A percentile compares a stretch with the other conserved stretches of the same genome.
phyloP scores from a whole-genome alignment of 2,113 vertebrate species.

The Sander vitreus region DNA sequence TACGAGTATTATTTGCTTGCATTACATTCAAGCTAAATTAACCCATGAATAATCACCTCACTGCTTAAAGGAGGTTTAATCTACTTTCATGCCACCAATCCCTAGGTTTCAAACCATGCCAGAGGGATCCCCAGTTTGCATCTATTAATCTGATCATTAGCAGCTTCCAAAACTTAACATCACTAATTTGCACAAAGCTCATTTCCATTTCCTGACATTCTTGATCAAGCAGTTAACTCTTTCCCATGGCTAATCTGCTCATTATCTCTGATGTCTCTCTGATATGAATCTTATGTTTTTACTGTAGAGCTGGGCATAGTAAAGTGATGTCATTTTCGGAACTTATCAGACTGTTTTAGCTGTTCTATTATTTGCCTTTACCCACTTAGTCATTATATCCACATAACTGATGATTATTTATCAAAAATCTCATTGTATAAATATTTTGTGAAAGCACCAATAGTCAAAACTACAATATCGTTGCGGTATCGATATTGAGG shows the following conservation, averaged over 20 bases:
- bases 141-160: slow-evolving; percentile 79
- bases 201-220: slow-evolving; percentile 53
- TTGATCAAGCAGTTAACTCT: slow-evolving; percentile 38
- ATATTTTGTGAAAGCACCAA: too few species aligned
- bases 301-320: too few species aligned
- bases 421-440: too few species aligned
- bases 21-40: slow-evolving; percentile 66
- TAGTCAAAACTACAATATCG: too few species aligned
- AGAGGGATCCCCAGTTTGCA: slow-evolving; percentile 68
- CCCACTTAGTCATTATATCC: too few species aligned
- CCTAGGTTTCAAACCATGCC: slow-evolving; percentile 59
- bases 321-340: too few species aligned
- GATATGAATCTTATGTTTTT: slow-evolving; percentile 1
- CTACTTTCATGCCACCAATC: slow-evolving; percentile 71
- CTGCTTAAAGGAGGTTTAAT: slow-evolving; percentile 73
- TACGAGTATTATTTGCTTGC: slow-evolving; percentile 65
- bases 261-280: slow-evolving; percentile 16
- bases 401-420: too few species aligned
- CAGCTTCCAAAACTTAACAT: slow-evolving; percentile 56
- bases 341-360: too few species aligned
- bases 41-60: slow-evolving; percentile 72
- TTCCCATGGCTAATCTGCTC: slow-evolving; percentile 17
- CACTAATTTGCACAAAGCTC: slow-evolving; percentile 70
- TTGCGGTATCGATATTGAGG: too few species aligned
- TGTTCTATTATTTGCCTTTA: too few species aligned